Percentiles rank a stretch among this genome's conserved stretches.
phyloP scores from a whole-genome alignment of 2,888 invertebrate genomes.

The Archips crataeganus region DNA sequence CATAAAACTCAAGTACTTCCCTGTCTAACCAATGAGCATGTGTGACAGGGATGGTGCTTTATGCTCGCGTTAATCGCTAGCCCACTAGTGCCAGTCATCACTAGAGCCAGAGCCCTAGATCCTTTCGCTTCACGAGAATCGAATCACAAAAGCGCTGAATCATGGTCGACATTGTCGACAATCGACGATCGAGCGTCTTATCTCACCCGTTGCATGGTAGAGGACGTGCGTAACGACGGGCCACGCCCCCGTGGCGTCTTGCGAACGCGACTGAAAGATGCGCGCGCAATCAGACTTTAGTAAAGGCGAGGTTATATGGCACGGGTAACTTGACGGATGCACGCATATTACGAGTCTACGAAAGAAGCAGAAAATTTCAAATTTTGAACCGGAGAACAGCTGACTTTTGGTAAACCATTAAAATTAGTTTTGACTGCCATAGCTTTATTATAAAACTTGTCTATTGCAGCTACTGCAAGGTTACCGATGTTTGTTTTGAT shows the following conservation, averaged over 20 bases:
- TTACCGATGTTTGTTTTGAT: neutral
- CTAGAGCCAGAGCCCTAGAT: neutral
- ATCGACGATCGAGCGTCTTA: constrained; percentile 60
- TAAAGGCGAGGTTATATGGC: constrained; percentile 69
- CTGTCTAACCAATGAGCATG: neutral
- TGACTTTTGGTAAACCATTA: neutral
- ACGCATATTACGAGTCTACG: neutral
- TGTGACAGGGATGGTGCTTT: neutral
- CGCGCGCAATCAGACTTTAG: constrained; percentile 75
- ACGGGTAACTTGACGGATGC: constrained; percentile 39
- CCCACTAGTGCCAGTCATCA: neutral
- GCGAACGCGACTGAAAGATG: constrained; percentile 63
- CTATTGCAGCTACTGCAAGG: neutral
- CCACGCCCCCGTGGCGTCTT: constrained; percentile 78
- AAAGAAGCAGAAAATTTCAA: neutral
- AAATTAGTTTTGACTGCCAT: neutral
- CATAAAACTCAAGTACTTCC: neutral
- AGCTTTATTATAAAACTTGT: neutral
- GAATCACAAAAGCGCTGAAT: constrained; percentile 27
- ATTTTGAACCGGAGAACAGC: neutral
- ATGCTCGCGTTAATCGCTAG: neutral
- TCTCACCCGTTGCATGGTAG: constrained; percentile 68
- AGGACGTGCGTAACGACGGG: constrained; percentile 75
- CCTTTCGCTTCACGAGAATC: neutral
- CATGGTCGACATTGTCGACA: constrained; percentile 21